Evolutionary conservation across 2,113 vertebrate species (phyloP), one percentile per base, ranked within the genome.

Genomic region (Ptilonorhynchus violaceus): DNA sequence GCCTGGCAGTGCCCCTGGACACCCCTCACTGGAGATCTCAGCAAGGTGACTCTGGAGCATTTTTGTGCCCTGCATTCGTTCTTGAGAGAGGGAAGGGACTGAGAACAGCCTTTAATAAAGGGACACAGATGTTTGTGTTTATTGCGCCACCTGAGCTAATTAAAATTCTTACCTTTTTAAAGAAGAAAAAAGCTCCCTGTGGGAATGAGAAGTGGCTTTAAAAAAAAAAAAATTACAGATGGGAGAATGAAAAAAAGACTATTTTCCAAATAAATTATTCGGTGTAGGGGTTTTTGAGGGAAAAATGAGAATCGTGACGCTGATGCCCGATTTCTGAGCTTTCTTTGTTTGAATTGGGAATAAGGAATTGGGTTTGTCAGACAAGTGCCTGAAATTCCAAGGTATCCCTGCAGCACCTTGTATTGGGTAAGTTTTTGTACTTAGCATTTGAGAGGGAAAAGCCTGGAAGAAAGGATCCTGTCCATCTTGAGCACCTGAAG

Each of bases 61-160:
- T 93, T 69, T 15, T 74, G 78, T 77, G 85, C 59, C 70, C 6
- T 15, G 9, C 13, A 15, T 85, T 86, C 67, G 50, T 19, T 95
- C 88, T 74, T 79, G 85, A 84, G 79, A 83, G 58, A 88, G 52
- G 39, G 47, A 93, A 93, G 60, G 39, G 42, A 88, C 79, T 68
- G 75, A 47, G 85, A 96, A 44, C 90, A 95, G 92, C 82, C 93
- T 85, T 86, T 92, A 85, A 89, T 92, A 89, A 96, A 94, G 92
- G 87, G 89, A 92, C 92, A 92, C 96, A 97, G 93, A 93, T 96
- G 96, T 94, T 95, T 70, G 90, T 90, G 90, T 93, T 96, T 96
- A 96, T 94, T 92, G 85, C 90, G 80, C 88, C 95, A 96, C 95
- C 95, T 97, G 93, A 97, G 93, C 94, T 96, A 95, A 96, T 95